These are phyloP conservation scores for Thymallus thymallus DNA, from an alignment of 2,113 vertebrate species.

Conservation along the genomic window DNA sequence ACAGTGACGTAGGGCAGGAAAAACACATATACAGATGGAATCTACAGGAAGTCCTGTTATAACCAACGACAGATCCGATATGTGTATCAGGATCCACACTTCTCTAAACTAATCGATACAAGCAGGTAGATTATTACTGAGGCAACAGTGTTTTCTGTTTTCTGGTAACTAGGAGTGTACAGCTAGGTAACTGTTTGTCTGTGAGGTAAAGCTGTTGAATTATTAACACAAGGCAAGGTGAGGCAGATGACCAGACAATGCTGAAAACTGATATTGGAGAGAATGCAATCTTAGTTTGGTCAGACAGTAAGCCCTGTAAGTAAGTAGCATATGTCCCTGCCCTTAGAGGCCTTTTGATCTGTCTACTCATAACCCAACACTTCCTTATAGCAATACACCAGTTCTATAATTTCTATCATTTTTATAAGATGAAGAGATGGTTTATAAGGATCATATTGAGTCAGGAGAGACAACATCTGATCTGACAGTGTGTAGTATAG, in stretches of 20 bases:
- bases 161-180: slow-evolving; percentile 22
- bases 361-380: too few species aligned
- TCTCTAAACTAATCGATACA: neutral
- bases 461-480: neutral
- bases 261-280: neutral
- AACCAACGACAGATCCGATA: too few species aligned
- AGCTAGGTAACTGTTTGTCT: neutral
- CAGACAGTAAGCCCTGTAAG: neutral
- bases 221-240: slow-evolving; percentile 22
- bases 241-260: slow-evolving; percentile 22
- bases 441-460: too few species aligned
- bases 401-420: too few species aligned
- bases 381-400: too few species aligned
- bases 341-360: too few species aligned
- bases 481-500: neutral
- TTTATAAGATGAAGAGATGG: too few species aligned
- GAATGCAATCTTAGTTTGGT: neutral
- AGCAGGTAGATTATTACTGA: slow-evolving; percentile 43
- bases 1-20: too few species aligned
- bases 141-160: slow-evolving; percentile 49
- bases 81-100: too few species aligned
- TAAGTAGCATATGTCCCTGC: neutral
- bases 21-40: too few species aligned
- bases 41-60: too few species aligned
- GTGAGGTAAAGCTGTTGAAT: slow-evolving; percentile 26